Evolutionary conservation across 2,113 vertebrate species (phyloP), one percentile per base, ranked within the genome.

Genomic region (Microcebus ravelobensis): DNA sequence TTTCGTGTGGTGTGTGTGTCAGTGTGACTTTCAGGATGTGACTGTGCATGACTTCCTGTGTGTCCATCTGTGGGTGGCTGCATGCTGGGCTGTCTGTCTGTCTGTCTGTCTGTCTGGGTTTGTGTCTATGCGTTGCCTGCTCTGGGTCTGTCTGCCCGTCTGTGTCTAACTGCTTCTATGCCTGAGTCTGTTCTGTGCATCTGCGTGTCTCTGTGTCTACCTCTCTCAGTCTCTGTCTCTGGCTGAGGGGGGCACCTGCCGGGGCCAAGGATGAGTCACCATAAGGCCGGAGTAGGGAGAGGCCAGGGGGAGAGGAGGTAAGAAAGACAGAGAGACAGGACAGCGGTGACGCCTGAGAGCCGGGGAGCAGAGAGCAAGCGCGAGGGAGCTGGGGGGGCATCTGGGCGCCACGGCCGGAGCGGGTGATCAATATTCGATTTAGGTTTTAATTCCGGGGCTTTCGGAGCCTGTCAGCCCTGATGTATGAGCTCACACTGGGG

Each of bases 361-460:
- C 15, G 52, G 97, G 90, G 96, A 97, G 96, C 95, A 93, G 96
- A 87, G 95, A 97, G 96, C 87, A 57, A 90, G 95, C 57, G 74
- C 1, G 55, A 74, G 25, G 94, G 91, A 73, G 96, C 70, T 94
- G 81, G 90, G 96, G 89, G 97, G 94, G 90, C 39, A 52, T 65
- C 42, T 97, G 97, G 95, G 91, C 93, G 63, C 95, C 87, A 95
- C 88, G 98, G 98, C 96, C 95, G 8, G 98, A 97, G 98, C 97
- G 99, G 98, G 99, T 99, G 99, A 99, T 99, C 99, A 99, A 99
- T 99, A 99, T 99, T 99, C 99, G 99, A 99, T 99, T 99, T 99
- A 99, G 99, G 99, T 99, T 99, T 99, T 99, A 99, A 99, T 99
- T 99, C 99, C 99, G 99, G 99, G 99, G 99, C 99, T 99, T 99